Conservation (phyloP, 2,888 invertebrate species). For the Pterostichus madidus region DNA sequence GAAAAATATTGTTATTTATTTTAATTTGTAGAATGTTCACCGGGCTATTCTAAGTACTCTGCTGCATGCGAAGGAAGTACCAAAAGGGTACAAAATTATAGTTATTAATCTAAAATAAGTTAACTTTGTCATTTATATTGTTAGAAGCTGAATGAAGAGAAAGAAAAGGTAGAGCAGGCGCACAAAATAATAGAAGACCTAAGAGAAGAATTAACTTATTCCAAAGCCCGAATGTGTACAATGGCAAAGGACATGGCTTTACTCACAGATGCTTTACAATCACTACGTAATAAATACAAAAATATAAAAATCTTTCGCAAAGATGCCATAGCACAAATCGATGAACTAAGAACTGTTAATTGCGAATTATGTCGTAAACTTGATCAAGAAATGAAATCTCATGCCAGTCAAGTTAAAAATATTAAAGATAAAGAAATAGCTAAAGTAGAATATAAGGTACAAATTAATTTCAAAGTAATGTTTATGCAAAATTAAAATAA, state of each 20-base stretch:
- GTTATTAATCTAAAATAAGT: not conserved
- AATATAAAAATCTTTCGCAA: slow-evolving; percentile 38
- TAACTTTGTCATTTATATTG: not conserved
- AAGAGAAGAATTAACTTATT: slow-evolving; percentile 45
- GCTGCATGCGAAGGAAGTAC: not conserved
- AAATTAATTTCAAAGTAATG: too few relatives aligned
- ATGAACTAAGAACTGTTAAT: slow-evolving; percentile 41
- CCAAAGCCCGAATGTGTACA: slow-evolving; percentile 40
- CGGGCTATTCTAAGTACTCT: not conserved
- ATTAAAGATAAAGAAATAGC: slow-evolving; percentile 17
- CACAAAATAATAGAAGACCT: slow-evolving; percentile 50
- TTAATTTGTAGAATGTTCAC: too few relatives aligned
- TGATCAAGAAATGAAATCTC: slow-evolving; percentile 44
- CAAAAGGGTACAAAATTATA: slow-evolving; percentile 25
- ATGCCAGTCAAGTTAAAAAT: slow-evolving; percentile 9
- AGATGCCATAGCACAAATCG: slow-evolving; percentile 41
- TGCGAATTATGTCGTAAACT: slow-evolving; percentile 50
- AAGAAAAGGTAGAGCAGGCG: slow-evolving; percentile 42
- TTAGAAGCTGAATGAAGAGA: slow-evolving; percentile 45
- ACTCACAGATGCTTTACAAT: slow-evolving; percentile 54
- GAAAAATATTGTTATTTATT: too few relatives aligned
- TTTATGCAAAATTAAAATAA: not conserved
- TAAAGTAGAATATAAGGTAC: slow-evolving; percentile 18
- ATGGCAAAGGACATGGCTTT: slow-evolving; percentile 58
- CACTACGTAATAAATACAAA: slow-evolving; percentile 54